Percentiles rank a stretch among this genome's conserved stretches.
These are phyloP conservation scores for Drosophila merina DNA, from an alignment of 2,888 invertebrate species.

Conservation along the genomic window DNA sequence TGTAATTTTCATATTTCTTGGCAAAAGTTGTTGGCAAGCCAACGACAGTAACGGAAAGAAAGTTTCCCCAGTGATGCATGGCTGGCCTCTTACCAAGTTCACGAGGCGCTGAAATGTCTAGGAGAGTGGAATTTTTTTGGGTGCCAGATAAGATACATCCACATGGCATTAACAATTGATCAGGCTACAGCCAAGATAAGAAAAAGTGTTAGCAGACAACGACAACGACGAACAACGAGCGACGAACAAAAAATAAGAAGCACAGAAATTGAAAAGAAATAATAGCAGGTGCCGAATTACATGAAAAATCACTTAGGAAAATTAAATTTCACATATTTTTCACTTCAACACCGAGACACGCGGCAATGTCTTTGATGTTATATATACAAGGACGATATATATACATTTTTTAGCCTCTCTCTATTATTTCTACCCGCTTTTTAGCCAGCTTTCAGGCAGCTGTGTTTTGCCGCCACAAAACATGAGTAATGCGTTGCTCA, in stretches of 20 bases:
- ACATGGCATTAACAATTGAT: conserved; percentile 76
- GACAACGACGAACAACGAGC: conserved; percentile 38
- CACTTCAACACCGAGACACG: conserved; percentile 66
- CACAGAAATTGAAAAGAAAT: conserved; percentile 68
- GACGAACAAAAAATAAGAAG: conserved; percentile 3
- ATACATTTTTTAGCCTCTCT: conserved; percentile 15
- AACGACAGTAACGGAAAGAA: conserved; percentile 51
- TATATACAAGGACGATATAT: background rate
- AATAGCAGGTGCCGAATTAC: conserved; percentile 80
- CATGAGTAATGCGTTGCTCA: conserved; percentile 72
- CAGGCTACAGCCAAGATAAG: conserved; percentile 45
- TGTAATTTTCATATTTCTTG: conserved; percentile 57
- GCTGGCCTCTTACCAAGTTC: conserved; percentile 67
- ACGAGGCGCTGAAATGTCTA: conserved; percentile 67
- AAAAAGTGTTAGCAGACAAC: conserved; percentile 66
- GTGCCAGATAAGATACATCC: conserved; percentile 51
- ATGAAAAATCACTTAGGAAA: conserved; percentile 79
- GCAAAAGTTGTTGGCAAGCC: conserved; percentile 48
- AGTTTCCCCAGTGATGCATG: conserved; percentile 69
- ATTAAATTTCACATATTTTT: conserved; percentile 80
- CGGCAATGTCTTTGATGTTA: conserved; percentile 59
- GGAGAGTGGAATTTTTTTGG: background rate
- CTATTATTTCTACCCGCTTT: conserved; percentile 22
- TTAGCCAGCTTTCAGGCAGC: conserved; percentile 35
- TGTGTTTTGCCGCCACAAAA: conserved; percentile 61